phyloP scores from a whole-genome alignment of 2,888 invertebrate genomes.

The Sisyra terminalis region DNA sequence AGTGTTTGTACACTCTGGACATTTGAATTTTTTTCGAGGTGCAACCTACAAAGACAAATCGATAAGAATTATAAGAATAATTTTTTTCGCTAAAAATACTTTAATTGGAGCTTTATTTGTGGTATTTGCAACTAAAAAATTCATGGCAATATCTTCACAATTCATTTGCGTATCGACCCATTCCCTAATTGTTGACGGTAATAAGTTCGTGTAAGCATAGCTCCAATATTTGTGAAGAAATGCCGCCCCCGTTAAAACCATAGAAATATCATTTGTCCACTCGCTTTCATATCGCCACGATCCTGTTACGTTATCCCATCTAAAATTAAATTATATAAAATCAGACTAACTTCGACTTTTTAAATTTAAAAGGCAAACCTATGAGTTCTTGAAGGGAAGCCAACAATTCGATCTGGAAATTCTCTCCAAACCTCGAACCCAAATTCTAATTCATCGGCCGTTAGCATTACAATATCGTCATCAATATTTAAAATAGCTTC shows the following conservation, averaged over 20 bases:
- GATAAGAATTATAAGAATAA: not conserved
- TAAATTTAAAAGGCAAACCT: too few species aligned
- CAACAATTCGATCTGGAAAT: conserved; percentile 90
- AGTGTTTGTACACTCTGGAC: conserved; percentile 84
- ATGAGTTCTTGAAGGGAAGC: conserved; percentile 89
- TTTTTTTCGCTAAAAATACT: conserved; percentile 25
- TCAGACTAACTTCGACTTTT: too few species aligned
- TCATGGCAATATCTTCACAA: conserved; percentile 97
- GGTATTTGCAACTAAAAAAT: conserved; percentile 84
- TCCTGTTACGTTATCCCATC: conserved; percentile 71
- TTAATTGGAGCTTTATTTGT: conserved; percentile 91
- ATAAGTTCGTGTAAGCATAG: conserved; percentile 76
- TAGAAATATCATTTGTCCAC: conserved; percentile 93
- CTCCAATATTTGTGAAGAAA: conserved; percentile 97
- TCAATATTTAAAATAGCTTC: conserved; percentile 91
- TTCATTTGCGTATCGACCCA: conserved; percentile 96
- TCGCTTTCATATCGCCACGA: conserved; percentile 92
- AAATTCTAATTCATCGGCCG: conserved; percentile 90
- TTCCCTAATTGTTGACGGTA: conserved; percentile 68
- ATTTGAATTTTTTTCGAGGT: conserved; percentile 92
- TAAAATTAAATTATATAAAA: too few species aligned
- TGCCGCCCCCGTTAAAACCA: conserved; percentile 92
- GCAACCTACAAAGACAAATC: conserved; percentile 65
- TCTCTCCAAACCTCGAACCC: conserved; percentile 93
- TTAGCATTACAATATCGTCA: conserved; percentile 91